A percentile compares a stretch with the other conserved stretches of the same genome.
phyloP scores from a whole-genome alignment of 1,140 invertebrate species.

The Nephila pilipes region DNA sequence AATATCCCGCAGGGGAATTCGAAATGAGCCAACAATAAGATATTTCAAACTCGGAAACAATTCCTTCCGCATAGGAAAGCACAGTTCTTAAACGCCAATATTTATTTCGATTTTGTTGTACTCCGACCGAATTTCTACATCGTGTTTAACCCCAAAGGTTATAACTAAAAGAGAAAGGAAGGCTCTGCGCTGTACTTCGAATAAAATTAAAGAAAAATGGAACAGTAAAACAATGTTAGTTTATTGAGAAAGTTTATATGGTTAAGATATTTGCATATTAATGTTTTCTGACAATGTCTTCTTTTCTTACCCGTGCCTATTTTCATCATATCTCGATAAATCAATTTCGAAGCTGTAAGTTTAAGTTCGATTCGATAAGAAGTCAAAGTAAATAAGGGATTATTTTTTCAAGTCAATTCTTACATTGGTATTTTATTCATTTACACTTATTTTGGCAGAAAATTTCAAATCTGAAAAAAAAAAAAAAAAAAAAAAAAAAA shows the following conservation, averaged over 20 bases:
- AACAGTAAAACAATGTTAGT: background rate
- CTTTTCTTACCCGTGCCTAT: background rate
- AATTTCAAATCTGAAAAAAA: no score
- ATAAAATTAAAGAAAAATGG: background rate
- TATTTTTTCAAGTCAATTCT: no score
- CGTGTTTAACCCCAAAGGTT: constrained; percentile 19
- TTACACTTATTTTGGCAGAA: no score
- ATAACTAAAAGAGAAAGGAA: background rate
- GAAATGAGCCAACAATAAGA: constrained; percentile 26
- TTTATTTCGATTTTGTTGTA: constrained; percentile 20
- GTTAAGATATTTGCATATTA: constrained; percentile 19
- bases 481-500: no score
- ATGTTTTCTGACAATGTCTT: background rate
- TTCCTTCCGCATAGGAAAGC: background rate
- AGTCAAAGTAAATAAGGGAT: no score
- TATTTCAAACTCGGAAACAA: constrained; percentile 35
- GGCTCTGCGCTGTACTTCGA: background rate
- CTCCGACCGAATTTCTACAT: background rate
- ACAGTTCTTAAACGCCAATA: constrained; percentile 16
- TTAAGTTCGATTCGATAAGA: no score
- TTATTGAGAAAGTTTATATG: background rate
- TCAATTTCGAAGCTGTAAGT: no score
- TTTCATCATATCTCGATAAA: no score
- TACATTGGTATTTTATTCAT: no score
- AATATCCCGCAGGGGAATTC: background rate